Base-by-base conservation (phyloP, 2,888 invertebrate genomes). In the Cyrtodaria siliqua region DNA sequence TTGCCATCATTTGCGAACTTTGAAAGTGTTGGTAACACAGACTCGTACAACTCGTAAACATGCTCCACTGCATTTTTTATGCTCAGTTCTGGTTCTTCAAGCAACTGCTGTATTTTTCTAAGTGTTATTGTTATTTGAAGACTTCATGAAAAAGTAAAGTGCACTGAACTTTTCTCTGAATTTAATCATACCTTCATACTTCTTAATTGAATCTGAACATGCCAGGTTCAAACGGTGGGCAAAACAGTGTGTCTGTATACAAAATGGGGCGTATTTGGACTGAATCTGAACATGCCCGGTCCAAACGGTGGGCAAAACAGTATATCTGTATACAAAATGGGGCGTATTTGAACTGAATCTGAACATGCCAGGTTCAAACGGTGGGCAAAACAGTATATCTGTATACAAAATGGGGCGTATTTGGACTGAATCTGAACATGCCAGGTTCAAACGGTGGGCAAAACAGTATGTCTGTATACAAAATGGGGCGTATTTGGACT, bases 81-180 rank as follows among this genome's bases (percentile, higher is more conserved):
- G n/a, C n/a, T n/a, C n/a, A n/a, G n/a, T n/a, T n/a, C n/a, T n/a
- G n/a, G n/a, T n/a, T n/a, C n/a, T n/a, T n/a, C n/a, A n/a, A n/a
- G n/a, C n/a, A n/a, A n/a, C n/a, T n/a, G n/a, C n/a, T n/a, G n/a
- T n/a, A n/a, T n/a, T n/a, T n/a, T n/a, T n/a, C n/a, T n/a, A n/a
- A n/a, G n/a, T n/a, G n/a, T n/a, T n/a, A n/a, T n/a, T n/a, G n/a
- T n/a, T n/a, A n/a, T n/a, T n/a, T n/a, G n/a, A n/a, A n/a, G n/a
- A n/a, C n/a, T n/a, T n/a, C n/a, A 84, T 73, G 44, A 75, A 80
- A 9, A 33, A 12, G 33, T 78, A 82, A 18, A 84, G 44, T 6
- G 63, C 16, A 38, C 57, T 59, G 44, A 82, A 82, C 23, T 71
- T 78, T 2, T 73, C 70, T 60, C 74, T 75, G 29, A 78, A 76